Conservation (phyloP, 2,797 vertebrate species). For the Odontamblyopus lacepedii region DNA sequence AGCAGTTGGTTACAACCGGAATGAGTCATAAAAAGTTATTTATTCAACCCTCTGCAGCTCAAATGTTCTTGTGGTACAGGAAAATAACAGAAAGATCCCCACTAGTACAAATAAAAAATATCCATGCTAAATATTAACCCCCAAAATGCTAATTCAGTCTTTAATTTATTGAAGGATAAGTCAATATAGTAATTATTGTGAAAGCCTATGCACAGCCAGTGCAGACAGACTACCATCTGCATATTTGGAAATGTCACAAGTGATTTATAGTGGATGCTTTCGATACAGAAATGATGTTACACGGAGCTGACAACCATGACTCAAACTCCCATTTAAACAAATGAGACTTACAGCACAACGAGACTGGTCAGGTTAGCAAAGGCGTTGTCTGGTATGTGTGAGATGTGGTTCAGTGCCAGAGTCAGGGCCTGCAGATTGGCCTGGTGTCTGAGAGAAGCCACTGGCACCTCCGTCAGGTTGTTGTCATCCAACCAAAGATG, state of each 20-base stretch:
- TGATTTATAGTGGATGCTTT: slow-evolving; percentile 5
- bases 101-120: no score
- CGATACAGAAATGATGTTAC: neutral
- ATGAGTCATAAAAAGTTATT: no score
- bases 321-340: slow-evolving; percentile 22
- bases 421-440: slow-evolving; percentile 93
- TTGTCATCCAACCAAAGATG: slow-evolving; percentile 99
- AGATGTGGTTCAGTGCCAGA: slow-evolving; percentile 93
- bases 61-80: no score
- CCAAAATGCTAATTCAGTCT: no score
- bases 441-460: slow-evolving; percentile 87
- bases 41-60: no score
- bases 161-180: no score
- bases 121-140: no score
- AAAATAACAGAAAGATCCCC: no score
- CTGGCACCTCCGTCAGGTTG: slow-evolving; percentile 88
- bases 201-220: neutral
- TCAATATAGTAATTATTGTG: no score
- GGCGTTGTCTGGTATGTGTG: slow-evolving; percentile 88
- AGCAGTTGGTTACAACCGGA: no score
- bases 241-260: neutral
- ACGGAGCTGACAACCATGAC: neutral
- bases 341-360: slow-evolving; percentile 90
- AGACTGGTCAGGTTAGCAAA: slow-evolving; percentile 95
- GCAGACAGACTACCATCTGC: neutral